phyloP scores from a whole-genome alignment of 2,797 vertebrate genomes.

The Crenichthys baileyi region DNA sequence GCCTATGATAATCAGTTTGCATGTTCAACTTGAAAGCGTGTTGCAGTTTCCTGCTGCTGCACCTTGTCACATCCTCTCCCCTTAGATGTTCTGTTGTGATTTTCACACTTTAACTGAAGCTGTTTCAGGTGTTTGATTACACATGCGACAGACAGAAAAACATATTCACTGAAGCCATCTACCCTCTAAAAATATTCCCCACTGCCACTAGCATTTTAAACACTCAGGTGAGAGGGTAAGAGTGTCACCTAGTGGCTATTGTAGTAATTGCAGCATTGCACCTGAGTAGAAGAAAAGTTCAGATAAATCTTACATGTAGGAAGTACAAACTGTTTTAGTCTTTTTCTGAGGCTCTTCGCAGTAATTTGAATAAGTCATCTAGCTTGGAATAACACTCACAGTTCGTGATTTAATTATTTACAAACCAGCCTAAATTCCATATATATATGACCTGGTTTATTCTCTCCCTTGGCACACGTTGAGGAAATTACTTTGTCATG shows the following conservation, averaged over 20 bases:
- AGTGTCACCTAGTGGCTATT: slow-evolving; percentile 73
- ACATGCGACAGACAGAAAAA: slow-evolving; percentile 44
- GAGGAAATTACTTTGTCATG: slow-evolving; percentile 26
- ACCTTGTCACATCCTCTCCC: slow-evolving; percentile 47
- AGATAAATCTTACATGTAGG: slow-evolving; percentile 4
- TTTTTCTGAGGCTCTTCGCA: slow-evolving; percentile 6
- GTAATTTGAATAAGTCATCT: slow-evolving; percentile 12
- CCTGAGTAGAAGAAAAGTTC: not conserved
- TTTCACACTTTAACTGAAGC: slow-evolving; percentile 55
- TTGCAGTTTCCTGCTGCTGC: slow-evolving; percentile 47
- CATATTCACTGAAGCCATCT: slow-evolving; percentile 43
- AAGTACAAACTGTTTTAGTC: slow-evolving; percentile 13
- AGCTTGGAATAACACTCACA: slow-evolving; percentile 2
- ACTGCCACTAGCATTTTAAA: not conserved
- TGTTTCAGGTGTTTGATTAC: slow-evolving; percentile 64
- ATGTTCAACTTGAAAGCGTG: slow-evolving; percentile 31
- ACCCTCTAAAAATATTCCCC: slow-evolving; percentile 28
- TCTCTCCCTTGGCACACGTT: slow-evolving; percentile 18
- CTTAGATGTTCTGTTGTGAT: slow-evolving; percentile 31
- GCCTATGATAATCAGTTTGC: slow-evolving; percentile 21
- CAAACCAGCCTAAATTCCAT: slow-evolving; percentile 32
- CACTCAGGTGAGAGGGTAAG: slow-evolving; percentile 58
- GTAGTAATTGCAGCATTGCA: not conserved
- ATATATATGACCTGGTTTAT: slow-evolving; percentile 42
- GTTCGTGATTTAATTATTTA: slow-evolving; percentile 31